Evolutionary conservation across 2,113 vertebrate species (phyloP).

Genomic region (Mystacornis crossleyi): DNA sequence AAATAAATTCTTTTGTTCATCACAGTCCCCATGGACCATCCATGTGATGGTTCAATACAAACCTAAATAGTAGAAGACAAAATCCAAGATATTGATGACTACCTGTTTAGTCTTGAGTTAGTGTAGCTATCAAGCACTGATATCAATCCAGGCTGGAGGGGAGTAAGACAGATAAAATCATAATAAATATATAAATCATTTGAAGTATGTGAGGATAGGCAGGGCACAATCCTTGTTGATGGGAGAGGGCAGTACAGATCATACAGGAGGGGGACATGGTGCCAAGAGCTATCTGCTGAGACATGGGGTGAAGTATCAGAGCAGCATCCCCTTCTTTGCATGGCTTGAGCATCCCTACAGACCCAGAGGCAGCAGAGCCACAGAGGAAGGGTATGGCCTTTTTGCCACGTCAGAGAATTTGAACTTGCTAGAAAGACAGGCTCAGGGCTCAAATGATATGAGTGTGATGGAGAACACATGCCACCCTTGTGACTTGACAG

Average conservation of each 20-base stretch:
- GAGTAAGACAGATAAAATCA: neutral
- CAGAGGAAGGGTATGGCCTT: neutral
- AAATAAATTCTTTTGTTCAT: neutral
- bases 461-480: neutral
- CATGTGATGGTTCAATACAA: neutral
- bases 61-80: neutral
- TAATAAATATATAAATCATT: neutral
- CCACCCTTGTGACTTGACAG: neutral
- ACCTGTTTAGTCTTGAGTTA: neutral
- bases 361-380: fast-evolving
- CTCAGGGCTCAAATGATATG: neutral
- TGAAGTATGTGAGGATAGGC: neutral
- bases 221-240: neutral
- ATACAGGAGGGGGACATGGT: neutral
- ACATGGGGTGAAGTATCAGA: neutral
- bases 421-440: neutral
- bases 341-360: neutral
- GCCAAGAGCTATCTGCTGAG: neutral
- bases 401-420: neutral
- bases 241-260: neutral
- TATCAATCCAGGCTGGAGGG: neutral
- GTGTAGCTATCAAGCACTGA: neutral
- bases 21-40: neutral
- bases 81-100: neutral
- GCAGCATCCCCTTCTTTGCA: neutral